These are phyloP conservation scores for Drosophila grimshawi DNA, from an alignment of 1,140 invertebrate species.

Conservation along the genomic window DNA sequence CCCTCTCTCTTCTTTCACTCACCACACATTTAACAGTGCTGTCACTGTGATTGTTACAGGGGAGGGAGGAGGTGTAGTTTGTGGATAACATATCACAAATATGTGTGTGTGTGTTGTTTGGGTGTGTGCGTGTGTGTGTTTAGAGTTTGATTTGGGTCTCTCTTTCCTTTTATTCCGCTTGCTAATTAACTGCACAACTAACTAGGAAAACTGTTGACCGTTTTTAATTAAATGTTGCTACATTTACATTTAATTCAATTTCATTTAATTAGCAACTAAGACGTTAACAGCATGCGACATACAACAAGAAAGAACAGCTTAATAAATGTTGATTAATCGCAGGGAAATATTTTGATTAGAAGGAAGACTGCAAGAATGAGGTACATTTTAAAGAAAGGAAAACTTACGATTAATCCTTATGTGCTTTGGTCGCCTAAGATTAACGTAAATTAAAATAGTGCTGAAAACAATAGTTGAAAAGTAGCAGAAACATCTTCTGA, in stretches of 20 bases:
- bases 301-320: neutral
- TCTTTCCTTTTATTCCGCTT: conserved; percentile 35
- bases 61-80: neutral
- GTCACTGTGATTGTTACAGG: conserved; percentile 3
- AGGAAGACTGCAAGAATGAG: neutral
- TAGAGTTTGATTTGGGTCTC: conserved; percentile 57
- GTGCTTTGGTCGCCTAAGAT: too few species aligned
- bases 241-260: conserved; percentile 43
- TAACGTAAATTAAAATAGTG: too few species aligned
- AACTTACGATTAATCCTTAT: too few species aligned
- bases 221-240: conserved; percentile 22
- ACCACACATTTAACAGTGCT: conserved; percentile 4
- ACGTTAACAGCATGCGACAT: neutral
- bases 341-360: neutral
- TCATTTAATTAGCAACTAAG: conserved; percentile 20
- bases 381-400: too few species aligned
- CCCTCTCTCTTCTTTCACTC: neutral
- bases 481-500: too few species aligned
- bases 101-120: neutral
- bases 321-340: neutral
- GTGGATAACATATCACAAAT: conserved; percentile 40
- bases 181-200: conserved; percentile 60
- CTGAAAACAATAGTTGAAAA: too few species aligned
- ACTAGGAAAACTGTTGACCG: conserved; percentile 24
- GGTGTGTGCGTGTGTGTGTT: conserved; percentile 27